phyloP scores from a whole-genome alignment of 2,888 invertebrate species.

The Drosophila diplacantha region DNA sequence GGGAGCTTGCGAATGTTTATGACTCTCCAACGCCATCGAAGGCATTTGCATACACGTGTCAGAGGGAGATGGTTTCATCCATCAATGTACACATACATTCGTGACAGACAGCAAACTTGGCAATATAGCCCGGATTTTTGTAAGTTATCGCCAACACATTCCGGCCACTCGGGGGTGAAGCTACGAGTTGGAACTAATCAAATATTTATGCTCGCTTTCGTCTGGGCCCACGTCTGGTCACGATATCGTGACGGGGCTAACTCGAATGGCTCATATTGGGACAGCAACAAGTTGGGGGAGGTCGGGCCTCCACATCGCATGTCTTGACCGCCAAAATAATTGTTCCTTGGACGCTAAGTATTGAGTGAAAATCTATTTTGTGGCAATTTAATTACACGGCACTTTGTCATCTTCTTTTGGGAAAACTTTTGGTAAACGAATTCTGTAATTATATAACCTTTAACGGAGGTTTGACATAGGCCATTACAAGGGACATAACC shows the following conservation, averaged over 20 bases:
- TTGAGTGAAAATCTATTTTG: slow-evolving; percentile 10
- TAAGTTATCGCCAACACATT: slow-evolving; percentile 18
- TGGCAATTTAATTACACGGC: slow-evolving; percentile 20
- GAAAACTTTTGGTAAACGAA: background rate
- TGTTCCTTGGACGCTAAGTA: slow-evolving; percentile 8
- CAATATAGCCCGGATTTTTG: slow-evolving; percentile 5
- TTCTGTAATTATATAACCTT: background rate
- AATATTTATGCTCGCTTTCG: slow-evolving; percentile 41
- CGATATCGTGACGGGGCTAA: slow-evolving; percentile 33
- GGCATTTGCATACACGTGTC: slow-evolving; percentile 52
- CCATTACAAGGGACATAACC: background rate
- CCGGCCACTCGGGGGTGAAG: slow-evolving; percentile 18
- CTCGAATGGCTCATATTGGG: slow-evolving; percentile 21
- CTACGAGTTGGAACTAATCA: slow-evolving; percentile 26
- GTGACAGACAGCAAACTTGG: slow-evolving; percentile 9
- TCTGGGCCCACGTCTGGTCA: slow-evolving; percentile 52
- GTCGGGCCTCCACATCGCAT: slow-evolving; percentile 14
- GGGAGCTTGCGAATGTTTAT: slow-evolving; percentile 31
- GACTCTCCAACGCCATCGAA: slow-evolving; percentile 19
- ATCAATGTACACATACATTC: slow-evolving; percentile 38
- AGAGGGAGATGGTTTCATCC: slow-evolving; percentile 10
- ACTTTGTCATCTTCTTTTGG: slow-evolving; percentile 8
- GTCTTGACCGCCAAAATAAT: slow-evolving; percentile 10
- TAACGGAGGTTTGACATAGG: background rate
- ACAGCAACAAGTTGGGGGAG: slow-evolving; percentile 25